These are phyloP conservation scores for Aphelocoma coerulescens DNA, from an alignment of 2,113 vertebrate genomes.

Conservation along the genomic window DNA sequence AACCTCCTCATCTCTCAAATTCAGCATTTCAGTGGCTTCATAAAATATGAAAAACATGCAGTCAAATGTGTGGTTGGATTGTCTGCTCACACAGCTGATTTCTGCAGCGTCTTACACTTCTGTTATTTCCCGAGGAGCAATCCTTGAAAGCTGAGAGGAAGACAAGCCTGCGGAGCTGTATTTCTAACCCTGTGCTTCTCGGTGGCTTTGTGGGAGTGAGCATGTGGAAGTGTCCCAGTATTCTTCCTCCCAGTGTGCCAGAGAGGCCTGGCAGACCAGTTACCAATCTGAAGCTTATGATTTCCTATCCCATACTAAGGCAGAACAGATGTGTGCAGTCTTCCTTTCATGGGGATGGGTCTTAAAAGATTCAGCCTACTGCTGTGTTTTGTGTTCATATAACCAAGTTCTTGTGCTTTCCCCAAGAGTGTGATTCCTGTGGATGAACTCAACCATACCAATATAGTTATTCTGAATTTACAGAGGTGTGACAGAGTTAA, in stretches of 20 bases:
- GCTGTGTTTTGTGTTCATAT: background rate
- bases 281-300: accelerated
- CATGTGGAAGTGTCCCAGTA: background rate
- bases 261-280: background rate
- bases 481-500: background rate
- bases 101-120: background rate
- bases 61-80: background rate
- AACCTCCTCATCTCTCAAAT: background rate
- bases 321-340: background rate
- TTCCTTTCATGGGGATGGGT: background rate
- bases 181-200: background rate
- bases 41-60: background rate
- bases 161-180: background rate
- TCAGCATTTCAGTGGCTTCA: background rate
- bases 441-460: background rate
- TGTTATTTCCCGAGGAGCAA: background rate
- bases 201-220: background rate
- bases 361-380: background rate
- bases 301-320: background rate
- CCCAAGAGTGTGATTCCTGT: background rate
- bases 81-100: background rate
- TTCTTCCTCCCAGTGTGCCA: background rate
- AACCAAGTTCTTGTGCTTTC: background rate
- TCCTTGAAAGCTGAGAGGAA: background rate
- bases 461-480: background rate